Conservation (phyloP, 2,797 vertebrate species). For the Momotus momota region DNA sequence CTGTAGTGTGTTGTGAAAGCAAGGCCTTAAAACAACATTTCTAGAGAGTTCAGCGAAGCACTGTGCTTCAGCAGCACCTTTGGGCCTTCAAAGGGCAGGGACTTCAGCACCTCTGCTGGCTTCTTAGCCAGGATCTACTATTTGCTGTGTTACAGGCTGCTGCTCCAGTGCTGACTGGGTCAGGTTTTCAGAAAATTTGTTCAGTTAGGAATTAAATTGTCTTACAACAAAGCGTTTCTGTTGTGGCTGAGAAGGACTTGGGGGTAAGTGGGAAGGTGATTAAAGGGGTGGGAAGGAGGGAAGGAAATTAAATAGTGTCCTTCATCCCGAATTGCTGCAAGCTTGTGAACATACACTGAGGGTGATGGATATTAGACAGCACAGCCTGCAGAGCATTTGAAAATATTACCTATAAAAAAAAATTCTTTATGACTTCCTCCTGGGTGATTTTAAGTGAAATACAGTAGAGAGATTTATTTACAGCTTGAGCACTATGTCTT, state of each 20-base stretch:
- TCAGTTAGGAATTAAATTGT: neutral
- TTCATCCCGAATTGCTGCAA: neutral
- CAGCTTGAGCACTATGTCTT: conserved; percentile 55
- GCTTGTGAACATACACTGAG: neutral
- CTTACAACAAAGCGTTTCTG: neutral
- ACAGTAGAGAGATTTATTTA: conserved; percentile 73
- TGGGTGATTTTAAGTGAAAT: conserved; percentile 74
- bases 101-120: neutral
- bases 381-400: conserved; percentile 61
- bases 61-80: neutral
- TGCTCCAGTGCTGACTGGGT: neutral
- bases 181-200: conserved; percentile 10
- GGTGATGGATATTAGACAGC: conserved; percentile 44
- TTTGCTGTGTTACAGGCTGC: neutral
- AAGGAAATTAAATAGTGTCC: conserved; percentile 11
- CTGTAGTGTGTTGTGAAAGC: neutral
- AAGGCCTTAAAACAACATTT: neutral
- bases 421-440: conserved; percentile 68
- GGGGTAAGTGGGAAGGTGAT: neutral
- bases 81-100: neutral
- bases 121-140: neutral
- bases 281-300: neutral
- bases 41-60: neutral
- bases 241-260: neutral
- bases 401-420: conserved; percentile 70